Base-by-base conservation (phyloP, 2,113 vertebrate genomes). In the Coreoperca whiteheadi region DNA sequence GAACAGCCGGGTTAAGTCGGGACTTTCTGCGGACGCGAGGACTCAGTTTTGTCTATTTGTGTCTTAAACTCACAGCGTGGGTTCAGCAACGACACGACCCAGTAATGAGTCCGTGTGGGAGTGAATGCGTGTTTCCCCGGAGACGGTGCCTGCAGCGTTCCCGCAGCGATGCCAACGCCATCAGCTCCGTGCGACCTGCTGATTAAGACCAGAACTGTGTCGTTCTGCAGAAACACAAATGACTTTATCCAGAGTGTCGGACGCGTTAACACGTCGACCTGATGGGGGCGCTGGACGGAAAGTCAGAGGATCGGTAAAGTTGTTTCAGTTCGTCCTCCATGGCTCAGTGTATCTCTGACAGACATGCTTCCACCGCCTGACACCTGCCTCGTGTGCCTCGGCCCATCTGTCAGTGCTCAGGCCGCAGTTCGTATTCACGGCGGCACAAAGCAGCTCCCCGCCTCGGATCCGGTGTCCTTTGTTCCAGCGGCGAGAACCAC, bases 401-500 rank as follows among this genome's bases (percentile, higher is more conserved):
- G 5, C 39, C 37, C 50, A 32, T 16, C 37, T 25, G 30, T 67
- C 54, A 34, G 14, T 21, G 0, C 64, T 73, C 59, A 59, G 69
- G 15, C 53, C 1, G 30, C 69, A 12, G 23, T n/a, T 14, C 16
- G 54, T n/a, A 32, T 74, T 68, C 63, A 68, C n/a, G 1, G 30
- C 6, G 0, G 12, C 71, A 82, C 32, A 75, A 82, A 82, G 72
- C 32, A 2, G 54, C 61, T 67, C 18, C 61, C 15, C 11, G 32
- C 12, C 50, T 34, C 6, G 0, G 63, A 48, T 70, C 57, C 3
- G 48, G 37, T 48, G 34, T 63, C 46, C 46, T 79, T 48, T 79
- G 82, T 84, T 68, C 75, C 16, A 1, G 21, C 2, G 1, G 75
- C 60, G 75, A 78, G 75, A 75, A 21, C n/a, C 14, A 7, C 54